Conservation (phyloP, 2,888 invertebrate genomes). For the Bembecia ichneumoniformis region DNA sequence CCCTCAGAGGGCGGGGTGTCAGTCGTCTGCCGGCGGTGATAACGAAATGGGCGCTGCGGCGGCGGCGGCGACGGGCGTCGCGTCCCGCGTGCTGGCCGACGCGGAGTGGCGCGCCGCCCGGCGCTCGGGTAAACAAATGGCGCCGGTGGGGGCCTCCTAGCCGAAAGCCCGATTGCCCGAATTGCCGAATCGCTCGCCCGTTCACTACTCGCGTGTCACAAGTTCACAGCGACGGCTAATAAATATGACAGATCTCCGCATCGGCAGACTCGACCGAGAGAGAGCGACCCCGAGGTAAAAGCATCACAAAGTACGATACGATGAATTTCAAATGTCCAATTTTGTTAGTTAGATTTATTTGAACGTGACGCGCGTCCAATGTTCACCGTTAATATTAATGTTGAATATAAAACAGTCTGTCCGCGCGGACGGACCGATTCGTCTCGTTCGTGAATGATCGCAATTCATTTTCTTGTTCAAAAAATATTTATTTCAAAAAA, state of each 20-base stretch:
- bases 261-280: too few relatives aligned
- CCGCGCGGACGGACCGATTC: background rate
- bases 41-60: too few relatives aligned
- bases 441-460: too few relatives aligned
- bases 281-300: too few relatives aligned
- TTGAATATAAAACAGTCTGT: slow-evolving; percentile 51
- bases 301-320: too few relatives aligned
- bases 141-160: slow-evolving; percentile 61
- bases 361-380: slow-evolving; percentile 39
- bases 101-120: slow-evolving; percentile 52
- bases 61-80: slow-evolving; percentile 22
- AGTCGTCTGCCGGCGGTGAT: too few relatives aligned
- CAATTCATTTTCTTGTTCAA: too few relatives aligned
- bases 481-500: too few relatives aligned
- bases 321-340: slow-evolving; percentile 7
- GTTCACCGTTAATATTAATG: slow-evolving; percentile 62
- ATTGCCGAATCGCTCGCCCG: too few relatives aligned
- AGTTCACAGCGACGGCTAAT: too few relatives aligned
- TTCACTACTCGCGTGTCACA: background rate
- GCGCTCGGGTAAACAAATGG: slow-evolving; percentile 65
- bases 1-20: too few relatives aligned
- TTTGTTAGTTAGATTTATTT: slow-evolving; percentile 46
- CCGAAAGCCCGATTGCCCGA: slow-evolving; percentile 56
- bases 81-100: slow-evolving; percentile 55
- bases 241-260: too few relatives aligned